Percentiles rank a stretch among this genome's conserved stretches.
Evolutionary conservation across 1,140 invertebrate genomes (phyloP).

Genomic region (Sycophaga agraensis): DNA sequence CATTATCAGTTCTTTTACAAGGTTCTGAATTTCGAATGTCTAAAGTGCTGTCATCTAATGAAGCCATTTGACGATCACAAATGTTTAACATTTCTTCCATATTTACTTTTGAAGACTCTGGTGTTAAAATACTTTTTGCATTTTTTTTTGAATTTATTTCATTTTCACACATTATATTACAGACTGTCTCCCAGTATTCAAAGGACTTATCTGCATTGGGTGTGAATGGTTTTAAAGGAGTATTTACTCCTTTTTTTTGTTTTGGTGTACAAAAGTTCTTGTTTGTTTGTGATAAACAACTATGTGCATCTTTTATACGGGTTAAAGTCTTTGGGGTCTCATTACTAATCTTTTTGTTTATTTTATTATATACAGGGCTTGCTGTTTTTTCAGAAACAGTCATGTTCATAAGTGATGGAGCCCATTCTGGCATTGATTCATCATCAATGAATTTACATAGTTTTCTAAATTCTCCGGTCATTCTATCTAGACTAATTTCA

Average conservation of each 20-base stretch:
- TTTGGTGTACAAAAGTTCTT: constrained; percentile 8
- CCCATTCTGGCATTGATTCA: constrained; percentile 43
- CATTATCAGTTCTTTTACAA: constrained; percentile 16
- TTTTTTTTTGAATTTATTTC: not conserved
- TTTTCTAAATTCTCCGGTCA: constrained; percentile 46
- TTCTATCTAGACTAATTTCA: constrained; percentile 40
- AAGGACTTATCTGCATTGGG: constrained; percentile 34
- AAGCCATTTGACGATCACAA: constrained; percentile 39
- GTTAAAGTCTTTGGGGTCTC: constrained; percentile 5
- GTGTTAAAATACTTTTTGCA: constrained; percentile 8
- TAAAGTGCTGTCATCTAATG: constrained; percentile 26
- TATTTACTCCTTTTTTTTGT: not conserved
- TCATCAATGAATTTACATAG: constrained; percentile 50
- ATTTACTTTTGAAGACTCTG: constrained; percentile 16
- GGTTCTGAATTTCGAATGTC: constrained; percentile 22
- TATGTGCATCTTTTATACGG: not conserved
- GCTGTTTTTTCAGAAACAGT: not conserved
- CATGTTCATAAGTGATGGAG: constrained; percentile 28
- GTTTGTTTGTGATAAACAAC: not conserved
- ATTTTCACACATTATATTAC: constrained; percentile 32
- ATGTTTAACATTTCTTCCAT: constrained; percentile 28
- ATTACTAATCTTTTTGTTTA: not conserved
- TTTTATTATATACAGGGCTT: not conserved
- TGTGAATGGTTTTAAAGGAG: constrained; percentile 19
- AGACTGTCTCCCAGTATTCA: constrained; percentile 36